A percentile compares a stretch with the other conserved stretches of the same genome.
Evolutionary conservation across 2,888 invertebrate genomes (phyloP).

Genomic region (Hemicrepidius hirtus): DNA sequence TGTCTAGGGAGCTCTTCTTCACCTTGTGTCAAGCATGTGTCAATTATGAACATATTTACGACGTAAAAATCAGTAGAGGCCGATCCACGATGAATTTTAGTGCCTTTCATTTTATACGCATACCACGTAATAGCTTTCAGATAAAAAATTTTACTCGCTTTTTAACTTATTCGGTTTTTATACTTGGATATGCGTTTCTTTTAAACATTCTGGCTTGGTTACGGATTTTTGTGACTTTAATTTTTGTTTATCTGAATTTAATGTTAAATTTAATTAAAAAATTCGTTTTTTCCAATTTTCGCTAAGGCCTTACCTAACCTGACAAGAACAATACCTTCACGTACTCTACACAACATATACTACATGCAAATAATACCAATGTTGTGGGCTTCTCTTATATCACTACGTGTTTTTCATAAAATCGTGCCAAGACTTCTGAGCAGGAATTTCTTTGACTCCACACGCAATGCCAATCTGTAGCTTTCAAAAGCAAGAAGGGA

Average conservation of each 20-base stretch:
- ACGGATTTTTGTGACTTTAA: no score
- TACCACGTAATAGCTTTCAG: neutral
- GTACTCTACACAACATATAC: neutral
- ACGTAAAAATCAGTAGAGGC: constrained; percentile 28
- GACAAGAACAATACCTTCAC: neutral
- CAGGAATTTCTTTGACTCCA: neutral
- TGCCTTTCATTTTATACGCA: neutral
- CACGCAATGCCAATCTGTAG: constrained; percentile 15
- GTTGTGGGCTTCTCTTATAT: constrained; percentile 5
- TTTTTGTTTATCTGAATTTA: no score
- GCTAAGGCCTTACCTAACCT: neutral
- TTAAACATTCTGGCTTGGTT: no score
- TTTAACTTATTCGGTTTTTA: no score
- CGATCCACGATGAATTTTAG: constrained; percentile 3
- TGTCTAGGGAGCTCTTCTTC: constrained; percentile 25
- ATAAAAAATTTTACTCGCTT: neutral
- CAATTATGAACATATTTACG: constrained; percentile 33
- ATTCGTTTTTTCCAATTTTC: no score
- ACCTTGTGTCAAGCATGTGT: constrained; percentile 33
- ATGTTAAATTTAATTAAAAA: no score
- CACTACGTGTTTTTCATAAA: constrained; percentile 16
- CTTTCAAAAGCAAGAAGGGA: constrained; percentile 21
- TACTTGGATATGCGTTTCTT: neutral
- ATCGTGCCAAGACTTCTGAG: constrained; percentile 6
- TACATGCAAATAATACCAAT: constrained; percentile 8